Evolutionary conservation across 1,140 invertebrate genomes (phyloP), one percentile per base, ranked within the genome.

Genomic region (Saccostrea echinata): DNA sequence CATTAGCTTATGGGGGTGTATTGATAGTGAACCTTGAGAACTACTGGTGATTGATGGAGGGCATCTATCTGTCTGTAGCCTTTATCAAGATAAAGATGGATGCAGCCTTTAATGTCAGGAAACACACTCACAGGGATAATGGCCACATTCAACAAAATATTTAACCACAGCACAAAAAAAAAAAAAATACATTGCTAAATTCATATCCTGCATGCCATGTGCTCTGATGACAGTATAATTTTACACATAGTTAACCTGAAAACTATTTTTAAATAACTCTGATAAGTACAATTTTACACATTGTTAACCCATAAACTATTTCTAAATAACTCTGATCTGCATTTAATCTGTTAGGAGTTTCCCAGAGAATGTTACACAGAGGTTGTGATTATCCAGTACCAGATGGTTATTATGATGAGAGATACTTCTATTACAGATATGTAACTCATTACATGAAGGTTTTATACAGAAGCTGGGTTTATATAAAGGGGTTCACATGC

Each of bases 1-100:
- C 68, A 76, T 76, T 76, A 76, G 68, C 3, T 30, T 24, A 76
- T 76, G 64, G n/a, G 64, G 64, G 64, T 27, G 68, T 76, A 76
- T 76, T 30, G 68, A 27, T 71, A 33, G 16, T 30, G 68, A 71
- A 30, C 68, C 16, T 11, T 3, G 24, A 33, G 68, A 27, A 12
- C 68, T 30, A 27, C 24, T 30, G n/a, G 27, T 76, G 68, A 76
- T 76, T 76, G 68, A 76, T 76, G 68, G 68, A 24, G 27, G 13
- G 24, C 27, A 27, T 76, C 68, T 12, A 76, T 76, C 68, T 33
- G 16, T 30, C 68, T 76, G 27, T 76, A 76, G 27, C 27, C 30
- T 27, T 71, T 13, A 71, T 27, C 24, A 27, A 71, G 68, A 76
- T 76, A 76, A 33, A 76, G 68, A 33, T 30, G 68, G 68, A 27